Evolutionary conservation across 2,888 invertebrate genomes (phyloP).

Genomic region (Argyresthia goedartella): DNA sequence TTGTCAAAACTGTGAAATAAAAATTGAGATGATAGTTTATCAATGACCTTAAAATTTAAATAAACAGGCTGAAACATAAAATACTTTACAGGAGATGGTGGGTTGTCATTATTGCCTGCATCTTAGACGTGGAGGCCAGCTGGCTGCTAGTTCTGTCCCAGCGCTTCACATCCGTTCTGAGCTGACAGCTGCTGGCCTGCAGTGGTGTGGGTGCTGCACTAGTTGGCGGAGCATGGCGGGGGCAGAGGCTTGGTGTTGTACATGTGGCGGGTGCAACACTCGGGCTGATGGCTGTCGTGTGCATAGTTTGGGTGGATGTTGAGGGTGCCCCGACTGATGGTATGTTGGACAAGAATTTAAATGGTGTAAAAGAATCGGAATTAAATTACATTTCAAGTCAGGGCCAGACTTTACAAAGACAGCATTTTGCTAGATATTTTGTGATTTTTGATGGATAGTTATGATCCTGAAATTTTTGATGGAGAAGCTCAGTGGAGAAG

Average conservation of each 20-base stretch:
- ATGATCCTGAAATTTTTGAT: too few species aligned
- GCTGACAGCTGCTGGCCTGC: constrained; percentile 85
- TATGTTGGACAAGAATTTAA: too few species aligned
- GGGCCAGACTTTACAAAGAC: not conserved
- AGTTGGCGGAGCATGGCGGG: constrained; percentile 83
- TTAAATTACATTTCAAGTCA: too few species aligned
- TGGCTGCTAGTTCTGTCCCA: constrained; percentile 87
- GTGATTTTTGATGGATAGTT: too few species aligned
- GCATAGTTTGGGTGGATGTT: constrained; percentile 87
- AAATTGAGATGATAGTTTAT: too few species aligned
- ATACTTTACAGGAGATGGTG: constrained; percentile 64
- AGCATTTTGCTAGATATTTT: not conserved
- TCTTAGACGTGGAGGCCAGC: constrained; percentile 89
- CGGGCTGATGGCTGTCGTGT: constrained; percentile 85
- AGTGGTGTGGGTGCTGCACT: constrained; percentile 88
- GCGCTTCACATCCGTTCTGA: constrained; percentile 59
- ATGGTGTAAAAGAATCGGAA: too few species aligned
- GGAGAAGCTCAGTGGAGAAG: too few species aligned
- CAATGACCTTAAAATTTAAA: too few species aligned
- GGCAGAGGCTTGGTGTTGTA: constrained; percentile 79
- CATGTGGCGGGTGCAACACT: constrained; percentile 85
- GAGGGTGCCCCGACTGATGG: constrained; percentile 77
- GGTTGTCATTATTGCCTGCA: constrained; percentile 82
- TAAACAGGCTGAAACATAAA: too few species aligned
- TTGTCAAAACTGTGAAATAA: too few species aligned